These are phyloP conservation scores for Pogonocherus hispidulus DNA, from an alignment of 2,888 invertebrate genomes.

Conservation along the genomic window DNA sequence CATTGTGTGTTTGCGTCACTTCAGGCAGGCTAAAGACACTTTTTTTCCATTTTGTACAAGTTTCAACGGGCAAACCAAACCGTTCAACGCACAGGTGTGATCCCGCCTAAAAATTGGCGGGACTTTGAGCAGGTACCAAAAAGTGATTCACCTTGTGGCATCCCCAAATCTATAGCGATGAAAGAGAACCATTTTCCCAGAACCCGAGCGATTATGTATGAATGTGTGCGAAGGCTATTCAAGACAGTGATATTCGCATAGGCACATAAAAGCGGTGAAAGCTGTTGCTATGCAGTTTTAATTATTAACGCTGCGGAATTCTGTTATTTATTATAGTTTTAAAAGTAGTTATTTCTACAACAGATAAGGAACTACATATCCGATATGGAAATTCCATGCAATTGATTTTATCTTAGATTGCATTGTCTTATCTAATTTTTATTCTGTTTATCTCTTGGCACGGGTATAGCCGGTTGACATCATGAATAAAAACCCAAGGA, in stretches of 20 bases:
- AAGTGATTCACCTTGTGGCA: slow-evolving; percentile 13
- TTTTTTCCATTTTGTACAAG: slow-evolving; percentile 8
- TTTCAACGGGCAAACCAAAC: slow-evolving; percentile 12
- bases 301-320: too few relatives aligned
- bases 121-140: not conserved
- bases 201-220: not conserved
- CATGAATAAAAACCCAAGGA: too few relatives aligned
- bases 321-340: too few relatives aligned
- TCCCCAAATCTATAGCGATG: not conserved
- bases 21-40: too few relatives aligned
- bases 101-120: slow-evolving; percentile 20
- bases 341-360: too few relatives aligned
- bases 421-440: too few relatives aligned
- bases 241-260: not conserved
- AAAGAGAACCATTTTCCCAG: slow-evolving; percentile 8
- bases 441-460: too few relatives aligned
- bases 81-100: not conserved
- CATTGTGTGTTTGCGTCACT: too few relatives aligned
- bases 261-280: slow-evolving; percentile 1
- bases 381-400: too few relatives aligned
- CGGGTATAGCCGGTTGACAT: too few relatives aligned
- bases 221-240: slow-evolving; percentile 7
- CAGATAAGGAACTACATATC: too few relatives aligned
- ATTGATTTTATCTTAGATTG: too few relatives aligned
- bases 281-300: slow-evolving; percentile 9